Evolutionary conservation across 30 jellyfish, hydroid and myxozoan genomes (phyloP).

Genomic region (Phacellophora camtschatica): DNA sequence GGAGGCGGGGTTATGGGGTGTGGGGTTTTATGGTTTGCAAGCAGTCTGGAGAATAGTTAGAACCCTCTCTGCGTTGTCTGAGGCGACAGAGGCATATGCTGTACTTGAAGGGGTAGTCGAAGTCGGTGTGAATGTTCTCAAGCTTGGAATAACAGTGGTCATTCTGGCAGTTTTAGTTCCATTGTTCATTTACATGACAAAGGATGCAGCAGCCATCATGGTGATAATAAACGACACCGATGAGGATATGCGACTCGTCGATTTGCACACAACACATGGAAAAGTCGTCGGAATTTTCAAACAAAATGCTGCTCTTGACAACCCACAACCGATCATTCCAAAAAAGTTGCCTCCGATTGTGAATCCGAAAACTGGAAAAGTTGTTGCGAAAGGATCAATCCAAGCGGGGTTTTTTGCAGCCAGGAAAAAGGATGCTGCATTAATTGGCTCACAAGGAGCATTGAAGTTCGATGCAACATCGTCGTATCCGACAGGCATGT

Average conservation of each 20-base stretch:
- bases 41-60: slow-evolving; percentile 24
- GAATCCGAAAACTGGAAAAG: slow-evolving; percentile 7
- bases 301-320: slow-evolving; percentile 6
- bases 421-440: slow-evolving; percentile 7
- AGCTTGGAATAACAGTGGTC: slow-evolving; percentile 14
- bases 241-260: slow-evolving; percentile 15
- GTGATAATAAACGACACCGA: slow-evolving; percentile 23
- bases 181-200: not conserved
- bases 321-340: slow-evolving; percentile 21
- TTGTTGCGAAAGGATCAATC: slow-evolving; percentile 11
- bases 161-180: slow-evolving; percentile 15
- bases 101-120: slow-evolving; percentile 8
- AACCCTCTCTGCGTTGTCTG: not conserved
- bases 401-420: slow-evolving; percentile 41
- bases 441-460: slow-evolving; percentile 23
- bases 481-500: slow-evolving; percentile 4
- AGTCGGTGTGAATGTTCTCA: slow-evolving; percentile 36
- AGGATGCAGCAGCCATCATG: slow-evolving; percentile 25
- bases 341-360: slow-evolving; percentile 34
- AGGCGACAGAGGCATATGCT: slow-evolving; percentile 33
- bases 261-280: not conserved
- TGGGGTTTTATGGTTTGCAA: slow-evolving; percentile 6
- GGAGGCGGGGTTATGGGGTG: slow-evolving; percentile 51
- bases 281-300: slow-evolving; percentile 38
- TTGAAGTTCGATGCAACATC: slow-evolving; percentile 3